A percentile compares a stretch with the other conserved stretches of the same genome.
Evolutionary conservation across 2,797 vertebrate genomes (phyloP).

Genomic region (Salarias fasciatus): DNA sequence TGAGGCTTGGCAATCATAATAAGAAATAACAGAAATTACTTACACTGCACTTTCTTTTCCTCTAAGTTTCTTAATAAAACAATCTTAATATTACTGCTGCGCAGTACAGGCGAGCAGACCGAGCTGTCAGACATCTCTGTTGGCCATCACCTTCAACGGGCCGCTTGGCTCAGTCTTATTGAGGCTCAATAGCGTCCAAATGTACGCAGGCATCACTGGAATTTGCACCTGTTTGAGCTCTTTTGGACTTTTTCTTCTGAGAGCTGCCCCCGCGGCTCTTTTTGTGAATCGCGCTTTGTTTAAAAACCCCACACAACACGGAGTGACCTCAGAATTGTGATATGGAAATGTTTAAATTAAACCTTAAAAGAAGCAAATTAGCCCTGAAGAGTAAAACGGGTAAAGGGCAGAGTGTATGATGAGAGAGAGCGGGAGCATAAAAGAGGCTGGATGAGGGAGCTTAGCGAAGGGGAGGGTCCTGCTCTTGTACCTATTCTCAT

Average conservation of each 20-base stretch:
- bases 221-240: conserved; percentile 83
- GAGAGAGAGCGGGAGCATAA: conserved; percentile 10
- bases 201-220: conserved; percentile 75
- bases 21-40: background rate
- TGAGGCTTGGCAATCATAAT: no score
- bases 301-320: conserved; percentile 3
- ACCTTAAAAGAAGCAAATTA: conserved; percentile 14
- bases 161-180: conserved; percentile 60
- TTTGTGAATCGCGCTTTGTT: conserved; percentile 47
- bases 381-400: background rate
- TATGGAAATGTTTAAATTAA: conserved; percentile 10
- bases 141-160: conserved; percentile 46
- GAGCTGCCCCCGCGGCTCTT: conserved; percentile 30
- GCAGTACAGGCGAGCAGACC: conserved; percentile 43
- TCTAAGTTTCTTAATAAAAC: background rate
- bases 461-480: conserved; percentile 20
- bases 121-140: conserved; percentile 60
- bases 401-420: conserved; percentile 14
- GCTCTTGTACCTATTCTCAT: conserved; percentile 51
- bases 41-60: background rate
- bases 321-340: background rate
- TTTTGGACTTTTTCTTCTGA: conserved; percentile 48
- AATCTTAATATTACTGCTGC: conserved; percentile 20
- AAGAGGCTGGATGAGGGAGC: conserved; percentile 24
- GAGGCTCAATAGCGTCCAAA: conserved; percentile 58